A percentile compares a stretch with the other conserved stretches of the same genome.
Evolutionary conservation across 35 echinoderm and acorn worm species (phyloP).

Genomic region (Heliocidaris tuberculata): DNA sequence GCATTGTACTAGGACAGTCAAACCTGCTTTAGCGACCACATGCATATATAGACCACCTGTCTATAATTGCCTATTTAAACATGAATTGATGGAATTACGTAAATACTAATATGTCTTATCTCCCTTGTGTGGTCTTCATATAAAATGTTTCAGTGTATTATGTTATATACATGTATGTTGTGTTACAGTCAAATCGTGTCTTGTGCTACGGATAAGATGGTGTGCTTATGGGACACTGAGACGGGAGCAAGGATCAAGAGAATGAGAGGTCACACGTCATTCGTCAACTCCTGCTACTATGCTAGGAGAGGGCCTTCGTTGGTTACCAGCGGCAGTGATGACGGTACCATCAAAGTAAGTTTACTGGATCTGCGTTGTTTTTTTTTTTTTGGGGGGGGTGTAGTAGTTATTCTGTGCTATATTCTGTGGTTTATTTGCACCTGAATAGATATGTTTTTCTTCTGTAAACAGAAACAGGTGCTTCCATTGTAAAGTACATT

Average conservation of each 20-base stretch:
- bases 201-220: slow-evolving; percentile 85
- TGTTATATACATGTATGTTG: not conserved
- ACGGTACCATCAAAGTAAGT: slow-evolving; percentile 93
- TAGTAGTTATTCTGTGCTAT: not conserved
- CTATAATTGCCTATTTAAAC: no score
- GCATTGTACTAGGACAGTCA: no score
- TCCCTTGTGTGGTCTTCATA: no score
- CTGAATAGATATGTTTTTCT: no score
- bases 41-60: no score
- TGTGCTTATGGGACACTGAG: slow-evolving; percentile 90
- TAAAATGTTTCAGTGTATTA: not conserved
- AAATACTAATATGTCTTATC: no score
- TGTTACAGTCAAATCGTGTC: slow-evolving; percentile 79
- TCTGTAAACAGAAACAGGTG: no score
- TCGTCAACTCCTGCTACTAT: slow-evolving; percentile 91
- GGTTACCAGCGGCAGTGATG: slow-evolving; percentile 89
- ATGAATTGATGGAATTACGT: no score
- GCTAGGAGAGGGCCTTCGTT: slow-evolving; percentile 88
- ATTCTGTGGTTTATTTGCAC: not conserved
- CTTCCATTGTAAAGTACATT: no score
- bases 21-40: no score
- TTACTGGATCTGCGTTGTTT: not conserved
- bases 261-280: slow-evolving; percentile 91
- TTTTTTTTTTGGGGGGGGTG: not conserved
- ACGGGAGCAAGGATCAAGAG: slow-evolving; percentile 90